Evolutionary conservation across 1,140 invertebrate species (phyloP), one percentile per base, ranked within the genome.

Genomic region (Camponotus pennsylvanicus): DNA sequence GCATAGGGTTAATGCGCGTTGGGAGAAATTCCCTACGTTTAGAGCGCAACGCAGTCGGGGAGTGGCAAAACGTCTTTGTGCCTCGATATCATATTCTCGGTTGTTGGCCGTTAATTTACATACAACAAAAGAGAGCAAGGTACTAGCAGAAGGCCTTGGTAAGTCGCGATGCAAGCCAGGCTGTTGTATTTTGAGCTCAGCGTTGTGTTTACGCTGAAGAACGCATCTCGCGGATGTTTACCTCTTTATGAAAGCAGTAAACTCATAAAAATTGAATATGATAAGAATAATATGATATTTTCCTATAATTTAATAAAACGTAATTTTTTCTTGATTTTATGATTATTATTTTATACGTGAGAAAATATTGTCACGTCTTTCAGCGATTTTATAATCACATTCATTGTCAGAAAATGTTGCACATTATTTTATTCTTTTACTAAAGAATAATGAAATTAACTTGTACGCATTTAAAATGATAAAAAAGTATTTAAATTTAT

Each of bases 21-120:
- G 42, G 21, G 45, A 85, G 73, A 64, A 77, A 78, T 77, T 78
- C 45, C 73, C 27, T 37, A 21, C 61, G 66, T n/a, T 37, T 42
- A 84, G 70, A n/a, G 40, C 75, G 61, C 27, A 21, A 79, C n/a
- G 40, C 45, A 45, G n/a, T 11, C 75, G 59, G 15, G 59, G 63
- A 66, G 83, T 55, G 83, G 63, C 75, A 13, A 79, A 37, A 27
- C 37, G 59, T 37, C 71, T 84, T 84, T 84, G 80, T 76, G 21
- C 13, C 40, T 45, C 61, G 73, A 78, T 85, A 85, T 85, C 83
- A 67, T 85, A 78, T 85, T 85, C 83, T 76, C 61, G n/a, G 73
- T 85, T 78, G 82, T 78, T 77, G 45, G 49, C 82, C 32, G 82
- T 85, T 85, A 78, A 85, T 85, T 85, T 85, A 79, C 83, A 85